phyloP scores from a whole-genome alignment of 2,797 vertebrate species.

The Lutjanus argentimaculatus region DNA sequence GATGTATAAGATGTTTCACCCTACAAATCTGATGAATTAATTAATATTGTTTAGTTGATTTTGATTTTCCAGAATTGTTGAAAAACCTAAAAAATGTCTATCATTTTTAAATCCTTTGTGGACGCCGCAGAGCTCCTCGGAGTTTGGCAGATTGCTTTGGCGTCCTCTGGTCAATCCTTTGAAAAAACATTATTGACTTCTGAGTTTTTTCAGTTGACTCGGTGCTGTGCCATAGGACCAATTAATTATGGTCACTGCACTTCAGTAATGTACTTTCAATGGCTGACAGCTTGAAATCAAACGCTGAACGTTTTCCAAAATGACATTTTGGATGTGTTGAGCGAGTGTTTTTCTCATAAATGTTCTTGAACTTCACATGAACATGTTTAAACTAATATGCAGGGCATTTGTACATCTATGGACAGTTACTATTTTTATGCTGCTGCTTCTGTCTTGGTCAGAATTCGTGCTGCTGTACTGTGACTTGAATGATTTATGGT shows the following conservation, averaged over 20 bases:
- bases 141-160: constrained; percentile 36
- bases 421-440: background rate
- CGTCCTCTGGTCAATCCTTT: background rate
- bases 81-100: background rate
- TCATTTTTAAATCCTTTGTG: background rate
- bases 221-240: background rate
- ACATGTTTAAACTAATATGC: background rate
- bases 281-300: constrained; percentile 23
- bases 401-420: background rate
- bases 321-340: background rate
- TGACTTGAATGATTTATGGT: background rate
- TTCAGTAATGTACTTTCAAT: background rate
- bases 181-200: background rate
- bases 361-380: background rate
- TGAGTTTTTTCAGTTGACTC: background rate
- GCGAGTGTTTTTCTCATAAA: background rate
- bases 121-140: constrained; percentile 3
- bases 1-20: background rate
- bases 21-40: background rate
- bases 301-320: background rate
- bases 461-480: background rate
- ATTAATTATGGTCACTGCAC: constrained; percentile 20
- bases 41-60: background rate
- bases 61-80: background rate
- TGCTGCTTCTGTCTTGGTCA: background rate